A percentile compares a stretch with the other conserved stretches of the same genome.
phyloP scores from a whole-genome alignment of 1,140 invertebrate species.

The Akabosia matsudoensis region DNA sequence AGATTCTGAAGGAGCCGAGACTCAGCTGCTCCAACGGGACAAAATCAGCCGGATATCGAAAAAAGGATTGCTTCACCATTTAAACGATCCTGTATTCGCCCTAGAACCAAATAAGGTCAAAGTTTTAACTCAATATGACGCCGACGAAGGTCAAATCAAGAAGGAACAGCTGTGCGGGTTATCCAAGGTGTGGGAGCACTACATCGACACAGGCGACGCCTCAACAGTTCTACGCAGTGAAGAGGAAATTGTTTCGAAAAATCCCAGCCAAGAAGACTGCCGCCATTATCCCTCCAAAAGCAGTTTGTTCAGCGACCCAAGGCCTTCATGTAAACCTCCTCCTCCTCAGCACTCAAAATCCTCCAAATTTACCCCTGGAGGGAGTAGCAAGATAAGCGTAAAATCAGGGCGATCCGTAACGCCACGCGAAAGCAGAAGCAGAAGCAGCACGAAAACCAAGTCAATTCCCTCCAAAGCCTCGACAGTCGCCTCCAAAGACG shows the following conservation, averaged over 20 bases:
- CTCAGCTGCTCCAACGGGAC: not conserved
- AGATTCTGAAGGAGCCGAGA: not conserved
- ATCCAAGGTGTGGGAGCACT: not conserved
- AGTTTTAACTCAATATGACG: not conserved
- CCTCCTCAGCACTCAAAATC: no score
- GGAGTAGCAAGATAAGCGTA: no score
- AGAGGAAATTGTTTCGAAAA: not conserved
- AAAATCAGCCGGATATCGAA: not conserved
- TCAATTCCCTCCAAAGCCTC: no score
- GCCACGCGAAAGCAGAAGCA: no score
- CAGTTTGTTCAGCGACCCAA: not conserved
- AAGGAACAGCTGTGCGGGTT: not conserved
- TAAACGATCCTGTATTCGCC: not conserved
- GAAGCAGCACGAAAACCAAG: no score
- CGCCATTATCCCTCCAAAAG: slow-evolving; percentile 8
- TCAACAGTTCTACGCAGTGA: not conserved
- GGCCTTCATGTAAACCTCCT: no score
- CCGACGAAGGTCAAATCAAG: not conserved
- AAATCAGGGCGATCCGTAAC: no score
- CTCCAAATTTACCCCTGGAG: no score
- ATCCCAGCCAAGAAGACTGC: not conserved
- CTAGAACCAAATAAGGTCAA: not conserved
- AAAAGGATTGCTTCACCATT: not conserved
- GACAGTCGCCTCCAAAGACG: not conserved
- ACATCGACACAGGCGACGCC: not conserved